Evolutionary conservation across 2,888 invertebrate genomes (phyloP).

Genomic region (Petrolisthes manimaculis): DNA sequence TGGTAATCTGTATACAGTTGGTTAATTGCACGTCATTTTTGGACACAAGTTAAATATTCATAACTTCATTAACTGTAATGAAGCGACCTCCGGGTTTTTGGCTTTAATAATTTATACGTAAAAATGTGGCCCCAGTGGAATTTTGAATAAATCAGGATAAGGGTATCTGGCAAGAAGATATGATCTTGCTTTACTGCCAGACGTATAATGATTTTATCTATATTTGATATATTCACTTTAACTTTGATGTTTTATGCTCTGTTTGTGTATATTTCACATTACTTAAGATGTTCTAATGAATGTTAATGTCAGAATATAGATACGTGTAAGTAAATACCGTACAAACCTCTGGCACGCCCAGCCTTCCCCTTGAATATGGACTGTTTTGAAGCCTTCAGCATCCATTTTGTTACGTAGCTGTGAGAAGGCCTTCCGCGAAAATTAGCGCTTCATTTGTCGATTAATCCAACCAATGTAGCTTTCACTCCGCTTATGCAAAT

Average conservation of each 20-base stretch:
- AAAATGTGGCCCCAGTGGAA: no score
- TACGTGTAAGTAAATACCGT: background rate
- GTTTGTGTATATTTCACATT: background rate
- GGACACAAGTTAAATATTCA: no score
- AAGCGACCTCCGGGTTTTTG: no score
- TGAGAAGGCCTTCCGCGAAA: background rate
- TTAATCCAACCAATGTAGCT: background rate
- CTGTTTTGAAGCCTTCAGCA: conserved; percentile 5
- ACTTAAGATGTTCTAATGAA: background rate
- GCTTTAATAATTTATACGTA: no score
- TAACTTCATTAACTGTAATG: no score
- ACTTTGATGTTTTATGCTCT: background rate
- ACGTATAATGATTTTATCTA: background rate
- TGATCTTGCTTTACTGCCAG: background rate
- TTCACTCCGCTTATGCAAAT: background rate
- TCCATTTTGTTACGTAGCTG: background rate
- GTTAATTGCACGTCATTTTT: no score
- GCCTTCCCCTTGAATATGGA: background rate
- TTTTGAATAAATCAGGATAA: background rate
- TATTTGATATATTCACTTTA: background rate
- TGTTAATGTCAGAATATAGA: background rate
- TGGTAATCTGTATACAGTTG: no score
- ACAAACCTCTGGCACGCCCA: background rate
- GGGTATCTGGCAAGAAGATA: background rate
- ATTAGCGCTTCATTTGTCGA: background rate